Evolutionary conservation across 2,888 invertebrate species (phyloP).

Genomic region (Drosophila antonietae): DNA sequence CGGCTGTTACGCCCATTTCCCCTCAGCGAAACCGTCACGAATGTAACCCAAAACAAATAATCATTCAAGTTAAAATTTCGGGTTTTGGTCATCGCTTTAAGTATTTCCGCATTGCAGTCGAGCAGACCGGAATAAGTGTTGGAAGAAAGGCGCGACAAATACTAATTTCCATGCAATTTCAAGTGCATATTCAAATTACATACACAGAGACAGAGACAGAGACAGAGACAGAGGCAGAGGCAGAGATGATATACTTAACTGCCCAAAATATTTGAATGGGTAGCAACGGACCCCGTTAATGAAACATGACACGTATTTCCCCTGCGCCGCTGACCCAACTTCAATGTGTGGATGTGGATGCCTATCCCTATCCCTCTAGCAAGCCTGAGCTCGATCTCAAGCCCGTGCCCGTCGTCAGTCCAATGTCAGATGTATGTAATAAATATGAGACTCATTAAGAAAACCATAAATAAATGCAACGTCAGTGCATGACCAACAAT

Average conservation of each 20-base stretch:
- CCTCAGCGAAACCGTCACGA: slow-evolving; percentile 34
- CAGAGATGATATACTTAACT: slow-evolving; percentile 47
- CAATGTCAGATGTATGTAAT: slow-evolving; percentile 56
- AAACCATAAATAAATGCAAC: slow-evolving; percentile 81
- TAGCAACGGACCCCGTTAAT: slow-evolving; percentile 62
- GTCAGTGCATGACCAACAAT: slow-evolving; percentile 77
- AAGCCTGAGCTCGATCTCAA: slow-evolving; percentile 1
- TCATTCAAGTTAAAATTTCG: slow-evolving; percentile 27
- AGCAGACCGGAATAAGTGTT: slow-evolving; percentile 57
- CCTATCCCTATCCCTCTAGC: slow-evolving; percentile 1
- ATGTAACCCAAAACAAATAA: slow-evolving; percentile 62
- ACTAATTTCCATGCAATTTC: slow-evolving; percentile 71
- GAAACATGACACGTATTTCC: slow-evolving; percentile 76
- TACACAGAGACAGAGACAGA: slow-evolving; percentile 8
- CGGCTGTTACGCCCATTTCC: slow-evolving; percentile 33
- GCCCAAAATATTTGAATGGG: slow-evolving; percentile 62
- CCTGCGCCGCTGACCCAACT: slow-evolving; percentile 52
- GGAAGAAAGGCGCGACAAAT: slow-evolving; percentile 56
- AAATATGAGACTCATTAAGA: slow-evolving; percentile 80
- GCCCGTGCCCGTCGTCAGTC: slow-evolving; percentile 57
- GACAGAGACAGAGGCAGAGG: slow-evolving; percentile 3
- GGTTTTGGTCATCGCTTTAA: slow-evolving; percentile 37
- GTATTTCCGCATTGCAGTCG: slow-evolving; percentile 60
- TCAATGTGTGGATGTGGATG: slow-evolving; percentile 34
- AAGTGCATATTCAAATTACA: slow-evolving; percentile 77